These are phyloP conservation scores for Steromphala cineraria DNA, from an alignment of 2,888 invertebrate species.

Conservation along the genomic window DNA sequence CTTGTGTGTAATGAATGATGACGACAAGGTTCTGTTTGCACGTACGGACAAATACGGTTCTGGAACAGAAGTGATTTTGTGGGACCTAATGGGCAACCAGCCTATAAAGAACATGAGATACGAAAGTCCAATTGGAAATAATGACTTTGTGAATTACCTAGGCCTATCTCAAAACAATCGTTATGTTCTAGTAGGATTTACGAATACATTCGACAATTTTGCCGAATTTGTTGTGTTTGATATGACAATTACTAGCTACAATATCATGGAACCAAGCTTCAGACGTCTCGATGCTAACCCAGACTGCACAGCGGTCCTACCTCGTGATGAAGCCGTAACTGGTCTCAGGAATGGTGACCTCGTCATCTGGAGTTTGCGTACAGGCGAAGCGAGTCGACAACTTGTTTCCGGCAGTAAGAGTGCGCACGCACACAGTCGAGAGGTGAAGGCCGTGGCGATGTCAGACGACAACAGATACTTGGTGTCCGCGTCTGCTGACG, in stretches of 20 bases:
- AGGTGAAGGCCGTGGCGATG: slow-evolving; percentile 71
- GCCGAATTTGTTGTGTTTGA: slow-evolving; percentile 75
- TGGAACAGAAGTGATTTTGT: slow-evolving; percentile 72
- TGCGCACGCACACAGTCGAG: slow-evolving; percentile 69
- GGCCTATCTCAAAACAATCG: slow-evolving; percentile 70
- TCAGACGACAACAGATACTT: slow-evolving; percentile 71
- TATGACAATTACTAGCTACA: slow-evolving; percentile 66
- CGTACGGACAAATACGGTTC: slow-evolving; percentile 73
- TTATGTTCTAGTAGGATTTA: slow-evolving; percentile 74
- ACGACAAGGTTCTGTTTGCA: slow-evolving; percentile 71
- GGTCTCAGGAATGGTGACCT: slow-evolving; percentile 74
- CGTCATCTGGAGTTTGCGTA: slow-evolving; percentile 73
- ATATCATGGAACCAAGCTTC: slow-evolving; percentile 70
- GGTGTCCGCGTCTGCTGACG: slow-evolving; percentile 73
- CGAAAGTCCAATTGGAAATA: slow-evolving; percentile 72
- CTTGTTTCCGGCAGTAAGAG: slow-evolving; percentile 60
- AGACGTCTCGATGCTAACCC: slow-evolving; percentile 72
- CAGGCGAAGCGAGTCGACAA: slow-evolving; percentile 68
- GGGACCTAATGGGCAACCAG: slow-evolving; percentile 74
- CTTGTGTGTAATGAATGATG: slow-evolving; percentile 71
- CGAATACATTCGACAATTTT: slow-evolving; percentile 72
- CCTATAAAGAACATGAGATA: slow-evolving; percentile 71
- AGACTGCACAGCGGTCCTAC: slow-evolving; percentile 71
- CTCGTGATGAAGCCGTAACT: slow-evolving; percentile 73
- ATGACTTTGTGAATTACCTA: slow-evolving; percentile 72